Percentiles rank a stretch among this genome's conserved stretches.
Evolutionary conservation across 2,113 vertebrate genomes (phyloP).

Genomic region (Ophthalmolycus amberensis): DNA sequence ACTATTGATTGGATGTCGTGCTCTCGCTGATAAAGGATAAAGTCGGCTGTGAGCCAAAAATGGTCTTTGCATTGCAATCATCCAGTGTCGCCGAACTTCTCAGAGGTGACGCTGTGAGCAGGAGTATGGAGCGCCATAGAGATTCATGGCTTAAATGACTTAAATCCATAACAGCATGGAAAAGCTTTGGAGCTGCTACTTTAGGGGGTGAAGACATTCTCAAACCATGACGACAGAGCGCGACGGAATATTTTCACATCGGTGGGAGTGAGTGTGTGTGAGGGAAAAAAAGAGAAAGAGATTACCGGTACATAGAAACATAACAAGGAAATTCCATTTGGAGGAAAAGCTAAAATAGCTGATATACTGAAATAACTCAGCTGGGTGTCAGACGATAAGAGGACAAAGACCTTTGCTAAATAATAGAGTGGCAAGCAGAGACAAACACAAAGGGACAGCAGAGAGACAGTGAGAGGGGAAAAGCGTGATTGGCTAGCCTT

Average conservation of each 20-base stretch:
- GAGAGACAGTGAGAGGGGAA: neutral
- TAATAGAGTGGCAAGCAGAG: constrained; percentile 66
- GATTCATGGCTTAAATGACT: constrained; percentile 65
- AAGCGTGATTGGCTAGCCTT: constrained; percentile 39
- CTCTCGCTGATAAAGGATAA: constrained; percentile 69
- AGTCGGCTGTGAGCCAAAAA: constrained; percentile 62
- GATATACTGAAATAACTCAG: constrained; percentile 70
- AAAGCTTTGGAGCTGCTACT: constrained; percentile 61
- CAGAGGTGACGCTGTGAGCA: constrained; percentile 53
- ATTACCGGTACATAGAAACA: constrained; percentile 54
- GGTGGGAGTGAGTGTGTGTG: constrained; percentile 7
- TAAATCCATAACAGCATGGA: constrained; percentile 66
- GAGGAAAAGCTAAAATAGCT: constrained; percentile 69
- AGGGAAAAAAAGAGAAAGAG: constrained; percentile 29
- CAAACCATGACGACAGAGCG: constrained; percentile 28
- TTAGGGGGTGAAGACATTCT: constrained; percentile 49
- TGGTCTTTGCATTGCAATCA: constrained; percentile 67
- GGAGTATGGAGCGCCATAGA: constrained; percentile 27
- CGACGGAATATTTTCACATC: constrained; percentile 45
- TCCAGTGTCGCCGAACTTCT: constrained; percentile 52
- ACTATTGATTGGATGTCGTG: constrained; percentile 63
- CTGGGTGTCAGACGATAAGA: constrained; percentile 67
- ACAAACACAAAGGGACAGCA: constrained; percentile 31
- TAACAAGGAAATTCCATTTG: constrained; percentile 84
- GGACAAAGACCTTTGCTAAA: constrained; percentile 72